Percentiles rank a stretch among this genome's conserved stretches.
Conservation (phyloP, 2,888 invertebrate genomes). For the Cepaea hortensis region DNA sequence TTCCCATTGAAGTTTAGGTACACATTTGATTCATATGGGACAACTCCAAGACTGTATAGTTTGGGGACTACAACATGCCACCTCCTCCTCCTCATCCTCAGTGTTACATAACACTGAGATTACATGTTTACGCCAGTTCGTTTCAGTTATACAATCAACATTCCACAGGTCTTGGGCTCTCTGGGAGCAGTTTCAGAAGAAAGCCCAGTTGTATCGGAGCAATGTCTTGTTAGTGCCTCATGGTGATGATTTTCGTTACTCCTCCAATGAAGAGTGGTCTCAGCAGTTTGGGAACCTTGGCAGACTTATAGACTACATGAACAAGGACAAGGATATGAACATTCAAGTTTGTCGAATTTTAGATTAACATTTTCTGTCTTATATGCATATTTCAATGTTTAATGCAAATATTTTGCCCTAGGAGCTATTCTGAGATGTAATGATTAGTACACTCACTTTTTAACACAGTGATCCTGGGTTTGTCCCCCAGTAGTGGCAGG, state of each 20-base stretch:
- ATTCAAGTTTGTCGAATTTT: slow-evolving; percentile 62
- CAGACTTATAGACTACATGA: slow-evolving; percentile 74
- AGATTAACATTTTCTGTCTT: neutral
- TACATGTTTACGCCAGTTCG: neutral
- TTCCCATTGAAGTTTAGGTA: too few species aligned
- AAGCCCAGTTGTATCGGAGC: slow-evolving; percentile 70
- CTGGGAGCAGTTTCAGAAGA: slow-evolving; percentile 75
- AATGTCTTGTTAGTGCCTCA: slow-evolving; percentile 73
- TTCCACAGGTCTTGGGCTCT: slow-evolving; percentile 56
- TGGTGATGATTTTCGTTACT: slow-evolving; percentile 76
- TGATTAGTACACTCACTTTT: too few species aligned
- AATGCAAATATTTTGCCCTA: too few species aligned
- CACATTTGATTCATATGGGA: too few species aligned
- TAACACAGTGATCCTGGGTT: too few species aligned
- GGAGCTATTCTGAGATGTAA: too few species aligned
- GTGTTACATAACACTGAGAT: neutral
- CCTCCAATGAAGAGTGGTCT: slow-evolving; percentile 68
- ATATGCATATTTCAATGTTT: too few species aligned
- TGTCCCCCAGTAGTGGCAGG: neutral
- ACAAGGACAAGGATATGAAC: slow-evolving; percentile 67
- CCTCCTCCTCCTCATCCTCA: too few species aligned
- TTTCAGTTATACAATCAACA: neutral
- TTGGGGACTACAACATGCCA: too few species aligned
- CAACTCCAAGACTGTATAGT: too few species aligned
- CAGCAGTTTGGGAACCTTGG: slow-evolving; percentile 72